These are phyloP conservation scores for Jaculus jaculus DNA, from an alignment of 2,113 vertebrate genomes.

Conservation along the genomic window DNA sequence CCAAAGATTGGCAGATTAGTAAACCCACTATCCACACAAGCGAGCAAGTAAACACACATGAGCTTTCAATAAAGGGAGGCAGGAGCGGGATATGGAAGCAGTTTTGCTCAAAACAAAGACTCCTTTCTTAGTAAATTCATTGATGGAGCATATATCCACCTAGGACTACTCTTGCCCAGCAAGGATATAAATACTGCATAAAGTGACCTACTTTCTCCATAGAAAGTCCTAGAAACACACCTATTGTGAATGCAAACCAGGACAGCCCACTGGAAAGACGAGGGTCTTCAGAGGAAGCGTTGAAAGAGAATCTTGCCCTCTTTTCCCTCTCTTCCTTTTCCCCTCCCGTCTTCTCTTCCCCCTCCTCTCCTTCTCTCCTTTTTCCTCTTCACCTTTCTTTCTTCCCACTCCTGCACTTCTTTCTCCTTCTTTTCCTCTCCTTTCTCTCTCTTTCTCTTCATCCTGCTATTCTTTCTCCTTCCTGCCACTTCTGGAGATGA, in stretches of 20 bases:
- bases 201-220: constrained; percentile 18
- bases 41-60: background rate
- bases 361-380: too few species aligned
- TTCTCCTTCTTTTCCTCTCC: too few species aligned
- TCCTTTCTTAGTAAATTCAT: constrained; percentile 35
- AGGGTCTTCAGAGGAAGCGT: background rate
- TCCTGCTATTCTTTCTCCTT: background rate
- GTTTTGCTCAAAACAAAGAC: background rate
- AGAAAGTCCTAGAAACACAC: constrained; percentile 20
- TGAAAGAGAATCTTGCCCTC: background rate
- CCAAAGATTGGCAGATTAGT: background rate
- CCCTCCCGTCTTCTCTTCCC: too few species aligned
- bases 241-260: constrained; percentile 35
- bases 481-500: background rate
- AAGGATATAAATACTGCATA: constrained; percentile 47
- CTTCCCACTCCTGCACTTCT: background rate
- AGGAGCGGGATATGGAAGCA: background rate
- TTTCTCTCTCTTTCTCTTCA: background rate
- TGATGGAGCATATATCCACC: background rate
- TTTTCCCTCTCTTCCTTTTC: too few species aligned
- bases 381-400: too few species aligned
- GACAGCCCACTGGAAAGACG: background rate
- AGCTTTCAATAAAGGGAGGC: background rate
- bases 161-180: background rate
- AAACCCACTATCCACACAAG: background rate